A percentile compares a stretch with the other conserved stretches of the same genome.
These are phyloP conservation scores for Stercorarius parasiticus DNA, from an alignment of 2,113 vertebrate genomes.

Conservation along the genomic window DNA sequence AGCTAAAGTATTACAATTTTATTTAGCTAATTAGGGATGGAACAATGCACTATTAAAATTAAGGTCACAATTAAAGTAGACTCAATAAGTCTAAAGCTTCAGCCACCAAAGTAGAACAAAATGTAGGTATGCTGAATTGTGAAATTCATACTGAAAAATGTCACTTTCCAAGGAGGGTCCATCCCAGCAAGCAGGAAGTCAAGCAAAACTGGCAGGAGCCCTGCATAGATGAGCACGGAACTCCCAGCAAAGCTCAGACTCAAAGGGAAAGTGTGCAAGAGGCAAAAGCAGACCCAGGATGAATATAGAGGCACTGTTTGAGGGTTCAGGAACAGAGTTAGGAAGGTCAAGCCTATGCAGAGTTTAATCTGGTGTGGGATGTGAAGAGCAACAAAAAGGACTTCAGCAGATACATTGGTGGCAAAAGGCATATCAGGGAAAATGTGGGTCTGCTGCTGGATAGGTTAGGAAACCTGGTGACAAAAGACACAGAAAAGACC, in stretches of 20 bases:
- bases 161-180: not conserved
- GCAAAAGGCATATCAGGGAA: not conserved
- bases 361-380: not conserved
- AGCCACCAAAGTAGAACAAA: not conserved
- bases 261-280: not conserved
- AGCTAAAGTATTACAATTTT: not conserved
- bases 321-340: not conserved
- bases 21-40: constrained; percentile 27
- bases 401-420: not conserved
- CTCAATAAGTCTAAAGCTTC: not conserved
- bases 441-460: not conserved
- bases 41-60: constrained; percentile 23
- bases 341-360: not conserved
- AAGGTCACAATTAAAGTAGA: not conserved
- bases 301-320: not conserved
- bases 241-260: not conserved
- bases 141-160: not conserved
- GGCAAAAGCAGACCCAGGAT: not conserved
- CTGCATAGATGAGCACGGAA: not conserved
- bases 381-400: not conserved
- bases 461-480: not conserved
- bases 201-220: not conserved
- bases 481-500: not conserved
- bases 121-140: not conserved
- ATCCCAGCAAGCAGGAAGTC: not conserved